Base-by-base conservation (phyloP, 2,888 invertebrate species). In the Autographa gamma region DNA sequence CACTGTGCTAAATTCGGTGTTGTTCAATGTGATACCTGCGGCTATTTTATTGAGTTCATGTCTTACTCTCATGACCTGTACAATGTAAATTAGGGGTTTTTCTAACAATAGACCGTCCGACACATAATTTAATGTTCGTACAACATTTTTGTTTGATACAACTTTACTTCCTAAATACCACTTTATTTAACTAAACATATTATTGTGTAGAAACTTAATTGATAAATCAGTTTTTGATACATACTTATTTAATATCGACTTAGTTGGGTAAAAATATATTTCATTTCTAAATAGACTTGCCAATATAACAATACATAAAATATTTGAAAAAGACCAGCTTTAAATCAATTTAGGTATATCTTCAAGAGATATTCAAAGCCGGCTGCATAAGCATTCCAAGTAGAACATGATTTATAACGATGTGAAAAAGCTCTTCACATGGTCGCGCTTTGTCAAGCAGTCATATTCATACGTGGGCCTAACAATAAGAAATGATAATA, bases 1-100 rank as follows among this genome's bases (percentile, higher is more conserved):
- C 93, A 93, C 79, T 90, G 91, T 90, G 89, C 93, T 86, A 89
- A 93, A 93, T 93, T 85, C 89, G 80, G 81, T 77, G 87, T 88
- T 85, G 86, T 89, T 89, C 89, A 88, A 84, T 88, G 86, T 81
- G 70, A 75, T 88, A 89, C 80, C 84, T 84, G 83, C 84, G 81
- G 85, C 85, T 76, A 88, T 88, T 87, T 87, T 88, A 85, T 83
- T 76, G 87, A 86, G 86, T 84, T 84, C 86, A 86, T 74, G 79
- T 70, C 74, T 83, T 87, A 87, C 80, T 86, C 86, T 88, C 79
- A 77, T 82, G 71, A 69, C 66, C 63, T 60, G 63, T 60, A 59
- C 81, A 71, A 48, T 48, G 48, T 71, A 83, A 71, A 71, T 66
- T 75, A 63, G 54, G 60, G 32, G 43, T 34, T 59, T 63, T 75